phyloP scores from a whole-genome alignment of 2,888 invertebrate genomes.

The Plagodis pulveraria region DNA sequence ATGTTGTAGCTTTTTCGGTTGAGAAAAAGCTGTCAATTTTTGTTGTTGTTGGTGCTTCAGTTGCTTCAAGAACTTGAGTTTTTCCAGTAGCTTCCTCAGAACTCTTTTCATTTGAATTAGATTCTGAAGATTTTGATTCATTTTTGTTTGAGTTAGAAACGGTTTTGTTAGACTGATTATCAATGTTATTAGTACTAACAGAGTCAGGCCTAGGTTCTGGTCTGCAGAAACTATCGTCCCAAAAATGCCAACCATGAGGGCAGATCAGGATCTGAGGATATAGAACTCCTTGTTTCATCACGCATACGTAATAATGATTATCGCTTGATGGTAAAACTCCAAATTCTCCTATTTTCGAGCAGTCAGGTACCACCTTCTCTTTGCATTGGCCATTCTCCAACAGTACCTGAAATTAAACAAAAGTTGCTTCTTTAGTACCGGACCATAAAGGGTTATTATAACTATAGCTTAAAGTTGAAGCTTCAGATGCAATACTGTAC shows the following conservation, averaged over 20 bases:
- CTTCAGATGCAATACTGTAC: too few relatives aligned
- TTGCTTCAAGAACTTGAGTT: neutral
- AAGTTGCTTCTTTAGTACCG: neutral
- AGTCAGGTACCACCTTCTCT: slow-evolving; percentile 61
- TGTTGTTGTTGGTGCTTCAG: slow-evolving; percentile 36
- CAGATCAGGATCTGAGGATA: slow-evolving; percentile 76
- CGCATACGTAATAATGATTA: slow-evolving; percentile 76
- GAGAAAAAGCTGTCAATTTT: slow-evolving; percentile 64
- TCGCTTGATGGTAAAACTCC: slow-evolving; percentile 59
- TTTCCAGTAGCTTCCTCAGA: slow-evolving; percentile 28
- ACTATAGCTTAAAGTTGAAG: too few relatives aligned
- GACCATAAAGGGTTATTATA: too few relatives aligned
- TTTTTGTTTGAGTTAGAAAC: slow-evolving; percentile 5
- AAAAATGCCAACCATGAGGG: slow-evolving; percentile 75
- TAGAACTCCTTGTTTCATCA: slow-evolving; percentile 52
- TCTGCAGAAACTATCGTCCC: slow-evolving; percentile 63
- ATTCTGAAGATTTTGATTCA: slow-evolving; percentile 16
- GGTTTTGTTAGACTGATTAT: neutral
- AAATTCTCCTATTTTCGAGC: slow-evolving; percentile 61
- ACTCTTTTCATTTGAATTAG: slow-evolving; percentile 16
- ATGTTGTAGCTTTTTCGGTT: slow-evolving; percentile 63
- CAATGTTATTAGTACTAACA: too few relatives aligned
- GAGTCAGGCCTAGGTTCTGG: slow-evolving; percentile 49
- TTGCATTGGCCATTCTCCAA: slow-evolving; percentile 67
- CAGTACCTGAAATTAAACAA: slow-evolving; percentile 53